Evolutionary conservation across 1,140 invertebrate species (phyloP).

Genomic region (Teleopsis dalmanni): DNA sequence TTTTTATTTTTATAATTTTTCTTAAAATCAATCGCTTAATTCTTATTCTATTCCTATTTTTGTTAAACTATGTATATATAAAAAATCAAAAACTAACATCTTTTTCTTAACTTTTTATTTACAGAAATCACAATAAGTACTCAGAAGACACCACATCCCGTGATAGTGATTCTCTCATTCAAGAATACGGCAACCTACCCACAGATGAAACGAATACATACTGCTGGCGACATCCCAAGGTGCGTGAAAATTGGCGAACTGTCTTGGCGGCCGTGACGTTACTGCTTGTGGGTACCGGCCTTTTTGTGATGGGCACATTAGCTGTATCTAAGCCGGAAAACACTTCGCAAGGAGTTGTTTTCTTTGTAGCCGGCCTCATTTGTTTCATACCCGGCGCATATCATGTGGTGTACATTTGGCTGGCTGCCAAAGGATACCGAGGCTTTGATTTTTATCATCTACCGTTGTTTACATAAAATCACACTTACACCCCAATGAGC

Average conservation of each 20-base stretch:
- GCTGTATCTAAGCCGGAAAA: conserved; percentile 60
- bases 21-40: too few species aligned
- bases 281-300: conserved; percentile 65
- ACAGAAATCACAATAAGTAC: conserved; percentile 60
- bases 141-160: conserved; percentile 61
- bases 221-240: conserved; percentile 76
- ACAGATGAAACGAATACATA: conserved; percentile 53
- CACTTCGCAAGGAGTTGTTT: conserved; percentile 68
- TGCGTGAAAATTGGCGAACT: conserved; percentile 77
- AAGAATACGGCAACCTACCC: conserved; percentile 58
- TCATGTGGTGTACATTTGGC: conserved; percentile 75
- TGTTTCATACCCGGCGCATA: conserved; percentile 75
- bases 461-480: conserved; percentile 64
- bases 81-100: too few species aligned
- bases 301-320: conserved; percentile 64
- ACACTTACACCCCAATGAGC: not conserved
- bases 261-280: conserved; percentile 69
- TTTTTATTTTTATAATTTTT: too few species aligned
- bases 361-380: conserved; percentile 70
- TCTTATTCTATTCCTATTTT: too few species aligned
- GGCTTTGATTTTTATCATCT: conserved; percentile 79
- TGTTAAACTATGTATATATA: too few species aligned
- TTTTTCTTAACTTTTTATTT: conserved; percentile 26
- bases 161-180: conserved; percentile 73
- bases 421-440: conserved; percentile 68